These are phyloP conservation scores for Hemiscyllium ocellatum DNA, from an alignment of 2,113 vertebrate genomes.

Conservation along the genomic window DNA sequence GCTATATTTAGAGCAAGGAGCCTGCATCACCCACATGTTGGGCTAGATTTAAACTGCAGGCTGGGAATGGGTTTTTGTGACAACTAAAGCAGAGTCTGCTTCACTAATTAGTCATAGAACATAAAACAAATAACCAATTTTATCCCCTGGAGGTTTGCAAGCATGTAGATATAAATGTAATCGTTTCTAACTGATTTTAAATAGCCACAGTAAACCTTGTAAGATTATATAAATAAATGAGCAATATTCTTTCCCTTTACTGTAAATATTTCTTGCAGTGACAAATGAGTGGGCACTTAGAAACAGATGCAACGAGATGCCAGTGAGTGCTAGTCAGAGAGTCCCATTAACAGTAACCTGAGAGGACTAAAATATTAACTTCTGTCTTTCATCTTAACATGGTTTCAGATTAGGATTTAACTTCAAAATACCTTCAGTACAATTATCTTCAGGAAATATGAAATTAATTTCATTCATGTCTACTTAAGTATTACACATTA, in stretches of 20 bases:
- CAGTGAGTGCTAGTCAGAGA: not conserved
- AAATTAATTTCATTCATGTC: not conserved
- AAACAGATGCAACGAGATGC: not conserved
- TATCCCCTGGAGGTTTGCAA: not conserved
- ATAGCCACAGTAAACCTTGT: not conserved
- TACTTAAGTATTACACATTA: not conserved
- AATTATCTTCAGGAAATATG: not conserved
- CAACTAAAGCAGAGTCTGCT: not conserved
- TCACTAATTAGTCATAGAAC: not conserved
- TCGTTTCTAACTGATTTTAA: not conserved
- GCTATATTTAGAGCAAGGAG: slow-evolving; percentile 67
- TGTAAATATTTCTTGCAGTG: not conserved
- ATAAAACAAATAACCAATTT: not conserved
- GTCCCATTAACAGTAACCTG: not conserved
- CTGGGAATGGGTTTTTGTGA: slow-evolving; percentile 45
- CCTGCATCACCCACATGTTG: slow-evolving; percentile 48
- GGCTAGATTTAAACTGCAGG: slow-evolving; percentile 45
- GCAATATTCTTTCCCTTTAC: not conserved
- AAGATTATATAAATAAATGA: not conserved
- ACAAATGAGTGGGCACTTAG: slow-evolving; percentile 10
- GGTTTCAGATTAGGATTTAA: not conserved
- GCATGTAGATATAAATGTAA: not conserved
- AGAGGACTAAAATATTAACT: slow-evolving; percentile 9
- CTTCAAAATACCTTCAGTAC: not conserved
- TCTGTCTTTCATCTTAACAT: not conserved